phyloP scores from a whole-genome alignment of 1,140 invertebrate genomes.

The Paramacrobiotus metropolitanus region DNA sequence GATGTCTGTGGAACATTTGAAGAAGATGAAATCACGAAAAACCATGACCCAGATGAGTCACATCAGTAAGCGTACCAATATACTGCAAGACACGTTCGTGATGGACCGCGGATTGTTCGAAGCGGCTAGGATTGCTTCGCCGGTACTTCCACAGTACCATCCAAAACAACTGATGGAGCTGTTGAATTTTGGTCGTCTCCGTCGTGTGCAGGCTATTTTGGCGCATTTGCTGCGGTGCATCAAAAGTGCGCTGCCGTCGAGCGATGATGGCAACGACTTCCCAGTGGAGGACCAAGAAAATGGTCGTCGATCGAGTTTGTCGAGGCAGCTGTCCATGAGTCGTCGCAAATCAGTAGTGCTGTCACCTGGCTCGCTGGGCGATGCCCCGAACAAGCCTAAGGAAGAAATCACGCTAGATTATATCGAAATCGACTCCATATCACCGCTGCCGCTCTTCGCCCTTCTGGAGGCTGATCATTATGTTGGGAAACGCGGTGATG shows the following conservation, averaged over 20 bases:
- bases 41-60: neutral
- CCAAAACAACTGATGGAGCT: conserved; percentile 94
- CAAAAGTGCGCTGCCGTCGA: conserved; percentile 15
- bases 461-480: conserved; percentile 65
- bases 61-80: neutral
- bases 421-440: conserved; percentile 81
- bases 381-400: conserved; percentile 31
- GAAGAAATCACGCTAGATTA: conserved; percentile 66
- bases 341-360: neutral
- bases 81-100: conserved; percentile 34
- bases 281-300: conserved; percentile 6
- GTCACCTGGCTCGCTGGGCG: neutral
- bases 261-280: conserved; percentile 18
- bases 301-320: neutral
- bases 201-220: conserved; percentile 90
- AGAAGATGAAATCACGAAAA: neutral
- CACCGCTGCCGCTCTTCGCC: conserved; percentile 83
- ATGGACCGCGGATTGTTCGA: conserved; percentile 85
- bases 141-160: conserved; percentile 96
- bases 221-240: conserved; percentile 62
- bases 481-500: neutral
- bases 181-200: conserved; percentile 90
- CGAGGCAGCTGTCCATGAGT: neutral
- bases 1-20: neutral
- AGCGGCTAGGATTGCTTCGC: conserved; percentile 78